Evolutionary conservation across 2,888 invertebrate species (phyloP).

Genomic region (Tachina grossa): DNA sequence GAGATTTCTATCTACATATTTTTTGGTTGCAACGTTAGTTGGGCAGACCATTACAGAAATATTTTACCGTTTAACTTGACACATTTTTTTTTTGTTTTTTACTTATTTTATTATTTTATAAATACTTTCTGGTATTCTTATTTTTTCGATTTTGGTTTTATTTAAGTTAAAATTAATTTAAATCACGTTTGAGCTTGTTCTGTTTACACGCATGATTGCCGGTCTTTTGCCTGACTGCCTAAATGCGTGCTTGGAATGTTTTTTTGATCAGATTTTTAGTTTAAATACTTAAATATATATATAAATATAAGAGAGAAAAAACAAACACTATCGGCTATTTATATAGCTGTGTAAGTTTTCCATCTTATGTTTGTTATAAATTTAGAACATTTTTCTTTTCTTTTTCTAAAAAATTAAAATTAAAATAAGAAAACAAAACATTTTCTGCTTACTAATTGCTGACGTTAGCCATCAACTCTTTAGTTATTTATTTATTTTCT

Average conservation of each 20-base stretch:
- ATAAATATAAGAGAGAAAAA: neutral
- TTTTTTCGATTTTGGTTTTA: conserved; percentile 24
- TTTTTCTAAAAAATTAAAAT: neutral
- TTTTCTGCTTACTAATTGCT: conserved; percentile 61
- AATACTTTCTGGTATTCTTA: neutral
- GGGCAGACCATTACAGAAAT: conserved; percentile 9
- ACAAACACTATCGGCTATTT: conserved; percentile 20
- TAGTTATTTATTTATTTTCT: neutral
- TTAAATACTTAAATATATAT: conserved; percentile 28
- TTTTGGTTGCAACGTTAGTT: conserved; percentile 10
- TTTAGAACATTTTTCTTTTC: conserved; percentile 55
- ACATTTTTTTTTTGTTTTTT: conserved; percentile 20
- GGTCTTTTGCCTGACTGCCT: conserved; percentile 13
- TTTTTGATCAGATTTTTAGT: conserved; percentile 60
- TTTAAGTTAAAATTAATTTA: conserved; percentile 46
- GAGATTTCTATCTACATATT: conserved; percentile 35
- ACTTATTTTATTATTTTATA: conserved; percentile 24
- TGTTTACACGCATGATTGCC: conserved; percentile 65
- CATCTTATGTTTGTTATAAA: conserved; percentile 18
- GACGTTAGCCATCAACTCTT: conserved; percentile 33
- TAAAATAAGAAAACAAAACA: conserved; percentile 1
- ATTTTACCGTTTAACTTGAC: conserved; percentile 51
- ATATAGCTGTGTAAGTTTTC: conserved; percentile 18
- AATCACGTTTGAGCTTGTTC: conserved; percentile 63
- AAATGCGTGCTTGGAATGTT: conserved; percentile 64